Evolutionary conservation across 2,888 invertebrate species (phyloP).

Genomic region (Dioctria rufipes): DNA sequence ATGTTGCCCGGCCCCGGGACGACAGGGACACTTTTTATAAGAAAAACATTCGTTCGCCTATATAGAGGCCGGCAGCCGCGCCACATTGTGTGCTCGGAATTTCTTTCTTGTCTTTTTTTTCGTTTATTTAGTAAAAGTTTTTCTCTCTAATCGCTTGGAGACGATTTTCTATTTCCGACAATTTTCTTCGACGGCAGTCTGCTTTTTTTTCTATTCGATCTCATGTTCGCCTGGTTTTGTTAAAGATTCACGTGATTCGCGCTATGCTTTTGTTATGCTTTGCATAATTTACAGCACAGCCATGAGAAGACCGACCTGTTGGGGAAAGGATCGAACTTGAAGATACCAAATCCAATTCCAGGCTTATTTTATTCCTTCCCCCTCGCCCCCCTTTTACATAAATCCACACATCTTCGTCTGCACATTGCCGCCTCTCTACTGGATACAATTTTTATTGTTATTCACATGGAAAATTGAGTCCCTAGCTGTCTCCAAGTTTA

Average conservation of each 20-base stretch:
- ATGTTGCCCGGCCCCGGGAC: conserved; percentile 2
- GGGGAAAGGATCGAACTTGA: not conserved
- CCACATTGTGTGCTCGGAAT: not conserved
- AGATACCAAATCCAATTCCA: not conserved
- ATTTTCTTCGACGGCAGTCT: not conserved
- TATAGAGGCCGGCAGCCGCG: not conserved
- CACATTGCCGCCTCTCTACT: not conserved
- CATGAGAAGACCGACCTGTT: too few relatives aligned
- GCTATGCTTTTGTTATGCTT: not conserved
- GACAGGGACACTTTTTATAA: conserved; percentile 37
- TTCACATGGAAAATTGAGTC: conserved; percentile 37
- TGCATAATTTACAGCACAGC: too few relatives aligned
- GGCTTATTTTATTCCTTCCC: too few relatives aligned
- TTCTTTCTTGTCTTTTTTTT: not conserved
- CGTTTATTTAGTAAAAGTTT: not conserved
- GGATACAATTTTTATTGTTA: conserved; percentile 24
- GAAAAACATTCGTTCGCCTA: conserved; percentile 22
- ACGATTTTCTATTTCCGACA: conserved; percentile 44
- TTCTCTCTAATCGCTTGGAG: conserved; percentile 23
- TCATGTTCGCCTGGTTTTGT: not conserved
- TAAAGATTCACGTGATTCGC: not conserved
- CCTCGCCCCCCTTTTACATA: too few relatives aligned
- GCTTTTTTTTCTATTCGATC: not conserved
- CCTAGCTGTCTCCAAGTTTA: conserved; percentile 16
- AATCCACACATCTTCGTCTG: too few relatives aligned